phyloP scores from a whole-genome alignment of 2,888 invertebrate species.

The Mythimna ferrago region DNA sequence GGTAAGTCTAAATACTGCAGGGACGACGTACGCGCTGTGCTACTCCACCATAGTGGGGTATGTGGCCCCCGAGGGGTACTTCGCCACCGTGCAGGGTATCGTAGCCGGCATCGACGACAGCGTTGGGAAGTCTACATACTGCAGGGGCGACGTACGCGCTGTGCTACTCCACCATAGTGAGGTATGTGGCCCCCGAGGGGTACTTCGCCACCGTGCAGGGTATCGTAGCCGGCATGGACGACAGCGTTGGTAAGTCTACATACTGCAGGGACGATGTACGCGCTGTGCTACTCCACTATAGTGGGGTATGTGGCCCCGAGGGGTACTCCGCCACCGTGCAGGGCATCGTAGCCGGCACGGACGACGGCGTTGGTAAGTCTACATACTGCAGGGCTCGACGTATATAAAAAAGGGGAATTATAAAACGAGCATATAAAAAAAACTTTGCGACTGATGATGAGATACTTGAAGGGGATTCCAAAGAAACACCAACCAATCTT shows the following conservation, averaged over 20 bases:
- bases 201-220: slow-evolving; percentile 96
- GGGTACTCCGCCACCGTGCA: slow-evolving; percentile 96
- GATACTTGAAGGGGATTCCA: too few relatives aligned
- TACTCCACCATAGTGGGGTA: slow-evolving; percentile 95
- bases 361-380: slow-evolving; percentile 95
- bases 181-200: slow-evolving; percentile 92
- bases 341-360: slow-evolving; percentile 96
- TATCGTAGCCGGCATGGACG: slow-evolving; percentile 96
- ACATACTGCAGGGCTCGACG: slow-evolving; percentile 95
- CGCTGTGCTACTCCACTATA: slow-evolving; percentile 95
- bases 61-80: slow-evolving; percentile 93
- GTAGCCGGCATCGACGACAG: slow-evolving; percentile 97
- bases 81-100: slow-evolving; percentile 96
- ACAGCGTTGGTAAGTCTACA: slow-evolving; percentile 92
- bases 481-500: too few relatives aligned
- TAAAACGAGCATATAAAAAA: too few relatives aligned
- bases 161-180: slow-evolving; percentile 95
- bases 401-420: too few relatives aligned
- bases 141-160: slow-evolving; percentile 97
- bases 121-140: slow-evolving; percentile 92
- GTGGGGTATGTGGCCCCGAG: slow-evolving; percentile 93
- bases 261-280: slow-evolving; percentile 97
- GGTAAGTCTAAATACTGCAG: slow-evolving; percentile 93
- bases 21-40: slow-evolving; percentile 96
- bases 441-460: too few relatives aligned